Evolutionary conservation across 2,888 invertebrate species (phyloP), one percentile per base, ranked within the genome.

Genomic region (Cheilosia impressa): DNA sequence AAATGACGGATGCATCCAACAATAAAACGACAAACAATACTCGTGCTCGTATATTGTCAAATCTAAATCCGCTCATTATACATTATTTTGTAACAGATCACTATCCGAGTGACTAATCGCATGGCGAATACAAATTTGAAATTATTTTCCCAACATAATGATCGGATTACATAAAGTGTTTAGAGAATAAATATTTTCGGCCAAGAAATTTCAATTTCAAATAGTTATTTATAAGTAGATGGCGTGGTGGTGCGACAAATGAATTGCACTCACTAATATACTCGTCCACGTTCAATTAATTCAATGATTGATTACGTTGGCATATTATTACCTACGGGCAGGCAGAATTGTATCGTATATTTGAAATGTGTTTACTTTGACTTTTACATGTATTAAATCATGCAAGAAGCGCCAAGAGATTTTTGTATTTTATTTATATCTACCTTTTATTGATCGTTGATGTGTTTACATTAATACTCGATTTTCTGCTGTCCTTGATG

Each of bases 281-380:
- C 43, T 84, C 80, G 84, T 80, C 34, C 65, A 65, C 80, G 71
- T 80, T 84, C 80, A 84, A 84, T 84, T 84, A 76, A 84, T 79
- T 75, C 60, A 60, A 50, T 79, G 79, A 84, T 80, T 79, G 75
- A 84, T 71, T 58, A 47, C 55, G 65, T 47, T 71, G 55, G 58
- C 63, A 43, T 41, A n/a, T 10, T 22, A 50, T 58, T 41, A 24
- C 17, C 38, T 57, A 60, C 50, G 38, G 15, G 3, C 60, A 2
- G 65, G 57, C 72, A 57, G 55, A 47, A 31, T 65, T 34, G 34
- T 31, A 22, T 52, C 19, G 9, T 24, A 38, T 50, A n/a, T 47
- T 57, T 41, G 55, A 58, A 72, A 77, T 66, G 50, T 78, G 78
- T 72, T 83, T 68, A 57, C 68, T 50, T 73, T 43, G 24, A 38